Evolutionary conservation across 1,140 invertebrate genomes (phyloP), one percentile per base, ranked within the genome.

Genomic region (Listronotus oregonensis): DNA sequence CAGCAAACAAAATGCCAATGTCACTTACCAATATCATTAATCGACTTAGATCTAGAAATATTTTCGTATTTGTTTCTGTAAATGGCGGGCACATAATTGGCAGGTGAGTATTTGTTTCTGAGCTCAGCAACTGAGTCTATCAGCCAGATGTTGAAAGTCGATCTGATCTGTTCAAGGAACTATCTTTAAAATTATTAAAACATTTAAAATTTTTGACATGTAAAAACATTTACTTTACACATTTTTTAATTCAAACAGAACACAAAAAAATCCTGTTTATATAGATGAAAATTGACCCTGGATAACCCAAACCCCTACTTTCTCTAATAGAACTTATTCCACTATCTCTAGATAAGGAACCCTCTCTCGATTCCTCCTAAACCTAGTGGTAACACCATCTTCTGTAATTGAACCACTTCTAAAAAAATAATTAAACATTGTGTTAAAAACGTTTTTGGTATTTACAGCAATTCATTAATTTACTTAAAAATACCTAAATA

Each of bases 71-170:
- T 73, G 15, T 67, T 84, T 55, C 84, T 76, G 55, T 83, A 80
- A 6, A 84, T 82, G 27, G 84, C 80, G 8, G 86, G 85, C 51
- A 86, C 80, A 73, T 89, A 88, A 64, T 85, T 84, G 6, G 82
- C 76, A 8, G 86, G 85, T 0, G 85, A 87, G 70, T 87, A 88
- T 68, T 85, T 86, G 58, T 83, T 84, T 68, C 84, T 83, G 4
- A 87, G 71, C 47, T 88, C 87, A 3, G 84, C 82, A 0, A 83
- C 79, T 0, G 82, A 83, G 72, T 83, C 80, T 27, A 72, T 68
- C 11, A 77, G 57, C 66, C 69, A 5, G 74, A 43, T 3, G 73
- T 51, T 57, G 37, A 79, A 75, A 6, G 75, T 76, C 6, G 76
- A 72, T 42, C 68, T 27, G 60, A 64, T 34, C 75, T 56, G 9